Conservation (phyloP, 2,113 vertebrate genomes). For the Spheniscus mendiculus region DNA sequence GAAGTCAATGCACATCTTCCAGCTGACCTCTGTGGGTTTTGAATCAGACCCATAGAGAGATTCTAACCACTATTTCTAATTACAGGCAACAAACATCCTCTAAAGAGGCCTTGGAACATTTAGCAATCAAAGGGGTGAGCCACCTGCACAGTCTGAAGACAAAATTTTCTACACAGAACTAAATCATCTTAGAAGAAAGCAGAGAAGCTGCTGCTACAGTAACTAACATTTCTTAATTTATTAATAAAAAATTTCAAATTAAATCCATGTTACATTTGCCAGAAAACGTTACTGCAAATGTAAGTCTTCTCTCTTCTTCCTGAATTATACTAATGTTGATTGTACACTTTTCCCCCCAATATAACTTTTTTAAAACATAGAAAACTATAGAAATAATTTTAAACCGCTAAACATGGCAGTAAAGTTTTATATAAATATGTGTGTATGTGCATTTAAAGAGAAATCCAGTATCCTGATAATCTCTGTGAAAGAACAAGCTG, state of each 20-base stretch:
- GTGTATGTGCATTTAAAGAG: not conserved
- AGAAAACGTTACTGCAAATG: not conserved
- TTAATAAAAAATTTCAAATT: not conserved
- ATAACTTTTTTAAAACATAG: not conserved
- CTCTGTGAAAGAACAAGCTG: not conserved
- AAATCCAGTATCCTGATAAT: not conserved
- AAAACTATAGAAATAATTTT: not conserved
- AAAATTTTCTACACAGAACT: not conserved
- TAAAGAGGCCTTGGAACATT: not conserved
- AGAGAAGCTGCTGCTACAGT: not conserved
- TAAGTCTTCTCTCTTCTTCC: not conserved
- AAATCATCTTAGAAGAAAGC: not conserved
- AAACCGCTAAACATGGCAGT: not conserved
- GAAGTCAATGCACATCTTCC: not conserved
- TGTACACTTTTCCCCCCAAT: rapidly evolving
- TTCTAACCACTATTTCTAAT: not conserved
- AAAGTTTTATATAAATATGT: not conserved
- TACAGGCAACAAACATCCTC: not conserved
- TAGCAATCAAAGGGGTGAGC: not conserved
- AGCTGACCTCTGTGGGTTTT: not conserved
- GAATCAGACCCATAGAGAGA: not conserved
- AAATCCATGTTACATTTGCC: not conserved
- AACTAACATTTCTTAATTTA: not conserved
- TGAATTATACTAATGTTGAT: not conserved
- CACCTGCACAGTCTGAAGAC: not conserved